Base-by-base conservation (phyloP, 1,140 invertebrate genomes). In the Sitodiplosis mosellana region DNA sequence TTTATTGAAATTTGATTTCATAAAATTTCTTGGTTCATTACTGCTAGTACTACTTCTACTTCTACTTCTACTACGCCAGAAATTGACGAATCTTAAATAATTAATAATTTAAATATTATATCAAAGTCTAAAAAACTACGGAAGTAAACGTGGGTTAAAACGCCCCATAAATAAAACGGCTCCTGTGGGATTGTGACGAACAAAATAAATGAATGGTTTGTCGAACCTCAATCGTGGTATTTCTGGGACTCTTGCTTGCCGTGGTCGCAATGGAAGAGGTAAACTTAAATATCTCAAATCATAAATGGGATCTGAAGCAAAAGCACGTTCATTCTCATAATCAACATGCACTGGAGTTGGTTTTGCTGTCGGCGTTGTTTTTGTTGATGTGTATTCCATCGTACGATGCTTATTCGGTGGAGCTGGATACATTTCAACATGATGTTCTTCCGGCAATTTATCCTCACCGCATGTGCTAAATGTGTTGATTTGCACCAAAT, bases 111-210 rank as follows among this genome's bases (percentile, higher is more conserved):
- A 5, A 5, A 5, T 27, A 5, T 27, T 5, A 27, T 27, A 5
- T 27, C 27, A 27, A 27, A 27, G 27, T 10, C 4, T 27, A 38
- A 38, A 38, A 14, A 14, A 38, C 27, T 63, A 81, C 51, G 80
- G 80, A 59, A 85, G 59, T 56, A 85, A 70, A 65, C 82, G 72
- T 12, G 83, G 84, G 63, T 87, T 86, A 63, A 86, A 88, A 57
- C 83, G 70, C 41, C 84, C 84, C 70, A 86, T 83, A n/a, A n/a
- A n/a, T 34, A 89, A 66, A 54, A 89, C 84, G 65, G 87, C 75
- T 49, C 85, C 84, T 7, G 83, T 83, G 2, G 84, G 86, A 63
- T 88, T 88, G 59, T 89, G 86, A 56, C 85, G 71, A 12, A 87
- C 81, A 51, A 87, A 82, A 59, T 83, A 89, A 4, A 89, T 66